Conservation (phyloP, 1,140 invertebrate species). For the Andrena cerasifolii region DNA sequence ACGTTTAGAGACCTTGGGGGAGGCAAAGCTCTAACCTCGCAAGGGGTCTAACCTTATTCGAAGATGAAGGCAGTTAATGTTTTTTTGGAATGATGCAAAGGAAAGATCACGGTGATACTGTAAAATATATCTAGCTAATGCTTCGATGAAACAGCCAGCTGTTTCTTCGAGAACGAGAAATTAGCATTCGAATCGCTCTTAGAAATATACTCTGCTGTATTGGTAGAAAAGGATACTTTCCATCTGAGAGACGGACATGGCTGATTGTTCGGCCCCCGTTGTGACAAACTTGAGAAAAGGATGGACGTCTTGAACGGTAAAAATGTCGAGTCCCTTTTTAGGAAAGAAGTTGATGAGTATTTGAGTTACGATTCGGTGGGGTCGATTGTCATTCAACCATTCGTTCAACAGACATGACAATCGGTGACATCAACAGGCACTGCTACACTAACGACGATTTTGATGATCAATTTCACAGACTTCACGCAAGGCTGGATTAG, state of each 20-base stretch:
- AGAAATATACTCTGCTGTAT: too few relatives aligned
- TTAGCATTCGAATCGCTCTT: not conserved
- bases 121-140: not conserved
- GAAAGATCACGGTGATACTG: not conserved
- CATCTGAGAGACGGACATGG: conserved; percentile 91
- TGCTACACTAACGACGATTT: not conserved
- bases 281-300: conserved; percentile 80
- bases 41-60: not conserved
- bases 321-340: not conserved
- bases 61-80: not conserved
- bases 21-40: not conserved
- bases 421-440: not conserved
- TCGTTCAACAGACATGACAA: conserved; percentile 11
- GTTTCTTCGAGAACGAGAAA: not conserved
- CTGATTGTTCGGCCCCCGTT: conserved; percentile 88
- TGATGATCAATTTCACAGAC: not conserved
- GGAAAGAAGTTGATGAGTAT: not conserved
- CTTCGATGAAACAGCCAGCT: not conserved
- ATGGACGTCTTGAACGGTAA: conserved; percentile 57
- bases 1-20: too few relatives aligned
- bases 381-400: conserved; percentile 1
- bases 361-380: not conserved
- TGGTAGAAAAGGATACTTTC: conserved; percentile 91
- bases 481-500: not conserved
- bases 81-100: not conserved